Evolutionary conservation across 2,888 invertebrate genomes (phyloP).

Genomic region (Anoplius nigerrimus): DNA sequence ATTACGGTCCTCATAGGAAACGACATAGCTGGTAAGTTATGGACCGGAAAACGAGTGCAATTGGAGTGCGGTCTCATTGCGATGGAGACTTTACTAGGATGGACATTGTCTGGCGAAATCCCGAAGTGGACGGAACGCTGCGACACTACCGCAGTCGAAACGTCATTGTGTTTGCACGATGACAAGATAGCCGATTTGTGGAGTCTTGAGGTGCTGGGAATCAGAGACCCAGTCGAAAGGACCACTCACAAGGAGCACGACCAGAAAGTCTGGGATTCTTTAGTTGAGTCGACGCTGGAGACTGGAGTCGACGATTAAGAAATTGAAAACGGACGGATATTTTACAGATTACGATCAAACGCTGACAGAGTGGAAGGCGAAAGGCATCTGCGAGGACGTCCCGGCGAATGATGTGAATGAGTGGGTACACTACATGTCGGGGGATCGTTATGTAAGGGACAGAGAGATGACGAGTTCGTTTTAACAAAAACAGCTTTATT

Average conservation of each 20-base stretch:
- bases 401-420: slow-evolving; percentile 25
- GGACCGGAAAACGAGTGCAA: no score
- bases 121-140: neutral
- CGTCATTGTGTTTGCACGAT: slow-evolving; percentile 33
- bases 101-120: slow-evolving; percentile 47
- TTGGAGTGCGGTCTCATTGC: no score
- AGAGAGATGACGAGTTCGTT: no score
- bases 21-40: no score
- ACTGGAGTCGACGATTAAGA: slow-evolving; percentile 48
- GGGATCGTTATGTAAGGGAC: no score
- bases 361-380: slow-evolving; percentile 55
- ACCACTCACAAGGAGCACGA: slow-evolving; percentile 33
- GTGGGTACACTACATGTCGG: slow-evolving; percentile 37
- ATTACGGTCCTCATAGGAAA: no score
- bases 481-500: no score
- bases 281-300: slow-evolving; percentile 54
- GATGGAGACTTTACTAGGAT: slow-evolving; percentile 48
- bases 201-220: no score
- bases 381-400: slow-evolving; percentile 58
- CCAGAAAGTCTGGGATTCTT: slow-evolving; percentile 37
- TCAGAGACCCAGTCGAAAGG: no score
- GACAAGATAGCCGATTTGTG: slow-evolving; percentile 38
- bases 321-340: no score
- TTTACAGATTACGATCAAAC: no score
- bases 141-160: slow-evolving; percentile 14